Evolutionary conservation across 2,888 invertebrate genomes (phyloP), one percentile per base, ranked within the genome.

Genomic region (Chrysomela aeneicollis): DNA sequence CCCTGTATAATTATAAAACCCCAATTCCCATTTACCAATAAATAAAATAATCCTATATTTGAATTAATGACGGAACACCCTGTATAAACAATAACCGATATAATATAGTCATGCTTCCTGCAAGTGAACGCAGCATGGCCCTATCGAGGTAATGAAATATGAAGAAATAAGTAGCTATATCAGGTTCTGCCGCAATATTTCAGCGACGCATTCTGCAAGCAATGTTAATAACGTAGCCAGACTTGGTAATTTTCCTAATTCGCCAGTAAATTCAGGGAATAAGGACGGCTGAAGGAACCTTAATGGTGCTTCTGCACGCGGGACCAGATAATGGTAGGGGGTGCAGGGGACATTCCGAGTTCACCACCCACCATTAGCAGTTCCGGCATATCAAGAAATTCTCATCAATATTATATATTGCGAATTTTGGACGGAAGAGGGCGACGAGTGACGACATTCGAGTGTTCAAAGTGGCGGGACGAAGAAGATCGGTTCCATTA

Each of bases 231-330:
- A 75, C 73, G 70, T 70, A 61, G 71, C 75, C 75, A 76, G 74
- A 74, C 74, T 74, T 72, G 69, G 73, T 74, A 75, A 77, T 76
- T 76, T 77, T 74, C 76, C 75, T 77, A 78, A 78, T 77, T 77
- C 73, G 70, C 72, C 69, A 73, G 73, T 76, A 76, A 77, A 76
- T 77, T 75, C 72, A 71, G 60, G 72, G 74, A 76, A 76, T 76
- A 74, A 76, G 76, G 76, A 76, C 72, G 73, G 73, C 69, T 73
- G 73, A 72, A 75, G 74, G 74, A 73, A 71, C 74, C 72, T 72
- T 78, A 78, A 78, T 78, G 76, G 74, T 74, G 75, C 68, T 76
- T 70, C 71, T 76, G 75, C 74, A 77, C 75, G 77, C 71, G 73
- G 62, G 66, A 63, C 63, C 61, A 66, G 61, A 63, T 63, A 66